Conservation (phyloP, 2,113 vertebrate genomes). For the Xenopus tropicalis region DNA sequence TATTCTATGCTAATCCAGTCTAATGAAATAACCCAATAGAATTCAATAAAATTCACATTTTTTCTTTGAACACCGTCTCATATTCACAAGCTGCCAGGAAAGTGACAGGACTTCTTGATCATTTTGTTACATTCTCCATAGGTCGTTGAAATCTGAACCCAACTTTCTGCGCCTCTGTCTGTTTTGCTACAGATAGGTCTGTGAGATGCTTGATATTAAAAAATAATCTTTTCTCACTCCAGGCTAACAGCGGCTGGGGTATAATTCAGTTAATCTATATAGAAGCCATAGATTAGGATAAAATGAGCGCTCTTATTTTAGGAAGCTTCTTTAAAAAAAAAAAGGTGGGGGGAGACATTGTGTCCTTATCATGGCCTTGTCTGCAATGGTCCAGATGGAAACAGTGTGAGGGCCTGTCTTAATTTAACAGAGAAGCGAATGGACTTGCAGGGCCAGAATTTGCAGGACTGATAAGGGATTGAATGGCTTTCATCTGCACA, state of each 20-base stretch:
- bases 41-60: too few relatives aligned
- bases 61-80: too few relatives aligned
- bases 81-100: too few relatives aligned
- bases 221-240: slow-evolving; percentile 26
- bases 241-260: slow-evolving; percentile 4
- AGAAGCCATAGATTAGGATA: slow-evolving; percentile 4
- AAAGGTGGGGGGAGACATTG: not conserved
- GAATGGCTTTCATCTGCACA: slow-evolving; percentile 20
- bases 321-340: slow-evolving; percentile 7
- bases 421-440: slow-evolving; percentile 28
- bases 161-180: slow-evolving; percentile 1
- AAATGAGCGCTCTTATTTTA: slow-evolving; percentile 12
- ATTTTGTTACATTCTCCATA: too few relatives aligned
- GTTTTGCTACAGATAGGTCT: slow-evolving; percentile 26
- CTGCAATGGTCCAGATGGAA: slow-evolving; percentile 22
- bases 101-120: too few relatives aligned
- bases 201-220: slow-evolving; percentile 29
- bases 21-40: too few relatives aligned
- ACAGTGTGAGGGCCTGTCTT: slow-evolving; percentile 28
- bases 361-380: slow-evolving; percentile 30
- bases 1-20: too few relatives aligned
- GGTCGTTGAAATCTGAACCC: slow-evolving; percentile 2
- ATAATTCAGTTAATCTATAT: slow-evolving; percentile 37
- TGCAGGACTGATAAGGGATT: slow-evolving; percentile 18
- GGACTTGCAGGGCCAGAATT: slow-evolving; percentile 5